Base-by-base conservation (phyloP, 2,888 invertebrate species). In the Drosophila incognita region DNA sequence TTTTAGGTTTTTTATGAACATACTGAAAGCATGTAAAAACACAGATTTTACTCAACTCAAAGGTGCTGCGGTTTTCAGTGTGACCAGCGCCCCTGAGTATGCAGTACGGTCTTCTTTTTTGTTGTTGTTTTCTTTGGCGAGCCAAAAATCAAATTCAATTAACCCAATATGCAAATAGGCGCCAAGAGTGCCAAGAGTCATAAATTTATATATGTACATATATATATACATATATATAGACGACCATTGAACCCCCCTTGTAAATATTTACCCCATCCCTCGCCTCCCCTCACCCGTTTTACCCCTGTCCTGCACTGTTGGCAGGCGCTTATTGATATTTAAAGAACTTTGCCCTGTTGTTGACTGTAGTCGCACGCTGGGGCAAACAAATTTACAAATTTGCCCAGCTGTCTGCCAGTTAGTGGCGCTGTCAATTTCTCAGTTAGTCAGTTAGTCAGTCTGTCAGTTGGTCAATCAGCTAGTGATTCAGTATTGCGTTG, bases 101-200 rank as follows among this genome's bases (percentile, higher is more conserved):
- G 77, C 76, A 67, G 40, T 27, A 18, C 21, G 21, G 46, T 46
- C 4, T 4, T 46, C 8, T 46, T 46, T 15, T 4, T 6, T 21
- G 2, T 36, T 36, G 59, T 42, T 70, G 64, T 68, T 51, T 48
- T 57, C 10, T 31, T 2, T 33, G 4, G 33, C 58, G 38, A 68
- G 65, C 60, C 38, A 57, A 83, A 84, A 84, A 84, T 84, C 89
- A 81, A 84, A 87, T 89, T 79, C 79, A 84, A 89, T 89, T 89
- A 89, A 83, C 89, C 76, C 73, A 87, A 87, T 86, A 78, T 83
- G 81, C 87, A 82, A 89, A 84, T 89, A 38, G 18, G 61, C 62
- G 46, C 53, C 62, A 67, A 46, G 15, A 49, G 48, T 46, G 59
- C 59, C 13, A 49, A 27, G 38, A 18, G 27, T 11, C 31, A 11